Evolutionary conservation across 2,797 vertebrate genomes (phyloP), one percentile per base, ranked within the genome.

Genomic region (Coccyzus lansbergi): DNA sequence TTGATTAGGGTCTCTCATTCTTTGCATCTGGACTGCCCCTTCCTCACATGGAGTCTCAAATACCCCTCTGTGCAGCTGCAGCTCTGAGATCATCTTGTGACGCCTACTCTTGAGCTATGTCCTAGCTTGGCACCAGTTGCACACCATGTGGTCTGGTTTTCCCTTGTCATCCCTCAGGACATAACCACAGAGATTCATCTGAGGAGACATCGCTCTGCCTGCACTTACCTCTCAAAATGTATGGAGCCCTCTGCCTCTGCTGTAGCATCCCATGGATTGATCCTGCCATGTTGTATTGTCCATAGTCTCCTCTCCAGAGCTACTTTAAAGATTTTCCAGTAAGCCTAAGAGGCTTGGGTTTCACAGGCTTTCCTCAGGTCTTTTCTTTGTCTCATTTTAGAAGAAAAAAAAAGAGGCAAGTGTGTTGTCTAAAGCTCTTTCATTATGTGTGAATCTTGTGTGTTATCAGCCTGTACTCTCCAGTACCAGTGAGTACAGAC

Each of bases 11-110:
- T 46, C n/a, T 83, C 34, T 69, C 22, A 5, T 14, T 83, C 63
- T 85, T 70, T 59, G 17, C 33, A 65, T 51, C 26, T 1, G 1
- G 42, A 38, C 26, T 38, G 12, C 0, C 0, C 34, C 49, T 68
- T 53, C 24, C 12, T 10, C 5, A n/a, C 24, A 18, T 0, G 1
- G 48, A 31, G 25, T 49, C 31, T 79, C 21, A 15, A 13, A 24
- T 53, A 55, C 17, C 9, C 56, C 38, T 40, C 21, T 8, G 19
- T 48, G 51, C 49, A 83, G 44, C 71, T 46, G 33, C 42, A 67
- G 52, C 42, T 64, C 69, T 82, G 65, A 84, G 81, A 7, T 3
- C 3, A 42, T 21, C 15, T 83, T 1, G 1, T 58, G 25, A n/a
- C 4, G 4, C 5, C 11, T 4, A 10, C 19, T 16, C 15, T 31